A percentile compares a stretch with the other conserved stretches of the same genome.
Evolutionary conservation across 2,113 vertebrate species (phyloP).

Genomic region (Xenopus laevis): DNA sequence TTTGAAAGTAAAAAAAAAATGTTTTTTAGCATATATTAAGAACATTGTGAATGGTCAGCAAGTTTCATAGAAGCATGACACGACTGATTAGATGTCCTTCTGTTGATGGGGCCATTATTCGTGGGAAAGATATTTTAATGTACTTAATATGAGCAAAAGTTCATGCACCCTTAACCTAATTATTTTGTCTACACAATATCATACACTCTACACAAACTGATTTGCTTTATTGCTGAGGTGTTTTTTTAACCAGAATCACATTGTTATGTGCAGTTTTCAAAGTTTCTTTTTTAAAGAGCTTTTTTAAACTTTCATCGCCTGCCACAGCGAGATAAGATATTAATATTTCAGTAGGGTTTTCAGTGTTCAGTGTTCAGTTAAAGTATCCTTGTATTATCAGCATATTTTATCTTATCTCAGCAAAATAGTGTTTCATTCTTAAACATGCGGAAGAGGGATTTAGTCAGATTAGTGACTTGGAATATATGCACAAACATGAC

Average conservation of each 20-base stretch:
- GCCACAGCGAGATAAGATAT: constrained; percentile 45
- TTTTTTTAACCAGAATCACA: constrained; percentile 42
- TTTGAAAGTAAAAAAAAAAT: constrained; percentile 39
- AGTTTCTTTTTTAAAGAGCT: constrained; percentile 46
- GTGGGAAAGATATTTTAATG: constrained; percentile 58
- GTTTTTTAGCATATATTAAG: constrained; percentile 58
- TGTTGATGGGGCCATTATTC: constrained; percentile 58
- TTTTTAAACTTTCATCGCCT: constrained; percentile 55
- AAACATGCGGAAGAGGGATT: constrained; percentile 37
- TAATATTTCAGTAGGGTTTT: constrained; percentile 53
- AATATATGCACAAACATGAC: too few species aligned
- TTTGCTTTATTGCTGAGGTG: constrained; percentile 35
- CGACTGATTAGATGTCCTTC: constrained; percentile 53
- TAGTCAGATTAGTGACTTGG: too few species aligned
- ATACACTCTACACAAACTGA: constrained; percentile 40
- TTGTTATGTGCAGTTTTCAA: constrained; percentile 43
- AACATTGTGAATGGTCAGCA: constrained; percentile 56
- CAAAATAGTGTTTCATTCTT: constrained; percentile 52
- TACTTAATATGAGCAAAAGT: constrained; percentile 52
- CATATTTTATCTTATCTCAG: constrained; percentile 53
- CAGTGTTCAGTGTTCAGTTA: constrained; percentile 47
- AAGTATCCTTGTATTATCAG: constrained; percentile 55
- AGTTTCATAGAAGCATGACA: constrained; percentile 53
- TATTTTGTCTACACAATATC: constrained; percentile 48
- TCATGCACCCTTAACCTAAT: constrained; percentile 48